Percentiles rank a stretch among this genome's conserved stretches.
Evolutionary conservation across 1,140 invertebrate genomes (phyloP).

Genomic region (Cydia splendana): DNA sequence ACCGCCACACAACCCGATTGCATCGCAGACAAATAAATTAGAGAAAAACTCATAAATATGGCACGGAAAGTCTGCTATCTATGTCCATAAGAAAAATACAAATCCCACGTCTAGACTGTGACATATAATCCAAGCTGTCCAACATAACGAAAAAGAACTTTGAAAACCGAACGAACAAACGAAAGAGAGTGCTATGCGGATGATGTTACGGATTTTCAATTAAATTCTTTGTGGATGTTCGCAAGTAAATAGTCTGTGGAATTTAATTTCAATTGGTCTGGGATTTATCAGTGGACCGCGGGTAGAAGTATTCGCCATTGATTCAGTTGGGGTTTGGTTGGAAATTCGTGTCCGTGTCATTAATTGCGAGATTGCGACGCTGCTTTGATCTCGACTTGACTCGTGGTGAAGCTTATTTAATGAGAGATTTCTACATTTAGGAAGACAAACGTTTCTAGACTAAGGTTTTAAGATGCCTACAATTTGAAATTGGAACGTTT

Average conservation of each 20-base stretch:
- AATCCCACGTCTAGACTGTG: slow-evolving; percentile 8
- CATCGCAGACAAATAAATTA: slow-evolving; percentile 17
- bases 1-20: background rate
- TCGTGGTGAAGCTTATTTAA: background rate
- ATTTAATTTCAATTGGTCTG: slow-evolving; percentile 11
- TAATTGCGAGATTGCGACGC: slow-evolving; percentile 13
- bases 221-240: background rate
- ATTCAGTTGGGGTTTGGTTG: background rate
- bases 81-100: slow-evolving; percentile 7
- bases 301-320: slow-evolving; percentile 7
- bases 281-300: background rate
- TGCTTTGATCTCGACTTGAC: slow-evolving; percentile 9
- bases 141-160: background rate
- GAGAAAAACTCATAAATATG: slow-evolving; percentile 5
- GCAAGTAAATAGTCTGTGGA: background rate
- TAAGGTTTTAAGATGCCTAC: background rate
- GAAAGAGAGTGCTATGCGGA: background rate
- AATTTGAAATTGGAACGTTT: background rate
- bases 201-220: background rate
- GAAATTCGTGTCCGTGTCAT: background rate
- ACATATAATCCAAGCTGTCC: background rate
- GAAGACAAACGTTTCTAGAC: background rate
- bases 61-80: background rate
- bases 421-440: background rate
- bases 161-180: background rate